Base-by-base conservation (phyloP, 2,888 invertebrate genomes). In the Amphimallon solstitiale region DNA sequence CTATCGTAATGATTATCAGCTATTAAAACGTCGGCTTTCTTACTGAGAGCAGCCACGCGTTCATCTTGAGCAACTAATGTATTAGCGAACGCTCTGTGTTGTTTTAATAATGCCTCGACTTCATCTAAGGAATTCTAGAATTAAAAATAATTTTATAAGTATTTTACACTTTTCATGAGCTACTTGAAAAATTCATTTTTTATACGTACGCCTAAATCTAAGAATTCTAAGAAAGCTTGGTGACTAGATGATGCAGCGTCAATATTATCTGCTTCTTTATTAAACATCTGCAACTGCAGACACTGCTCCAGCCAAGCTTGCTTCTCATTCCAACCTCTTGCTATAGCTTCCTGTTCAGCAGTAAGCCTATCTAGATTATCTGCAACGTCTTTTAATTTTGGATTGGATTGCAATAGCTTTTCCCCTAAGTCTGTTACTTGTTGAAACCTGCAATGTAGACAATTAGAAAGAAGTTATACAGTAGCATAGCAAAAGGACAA, bases 241-340 rank as follows among this genome's bases (percentile, higher is more conserved):
- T 98, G 97, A 12, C 95, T 94, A 62, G 94, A 94, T 52, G 95
- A 95, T 9, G 94, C 92, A 0, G 98, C 96, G 83, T 98, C 98
- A 70, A 98, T 94, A 80, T 97, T 94, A 80, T 98, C 98, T 0
- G 97, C 97, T 81, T 98, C 98, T 38, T 95, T 90, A 82, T 96
- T 96, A 84, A 97, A 97, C 71, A 92, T 88, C 82, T 95, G 96
- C 67, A 98, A 84, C 73, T 97, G 94, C 34, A 95, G 88, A 70
- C 94, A 91, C 80, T 98, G 95, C 73, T 92, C 89, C 65, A 98
- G 83, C 86, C 92, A 91, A 49, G 90, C 89, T 63, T 95, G 92
- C 78, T 97, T 96, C 64, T 92, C 90, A 49, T 88, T 83, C 95
- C 97, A 97, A 76, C 93, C 90, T 76, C 91, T 86, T 17, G 88